Evolutionary conservation across 23 tunicate species (phyloP).

Genomic region (Ascidia mentula): DNA sequence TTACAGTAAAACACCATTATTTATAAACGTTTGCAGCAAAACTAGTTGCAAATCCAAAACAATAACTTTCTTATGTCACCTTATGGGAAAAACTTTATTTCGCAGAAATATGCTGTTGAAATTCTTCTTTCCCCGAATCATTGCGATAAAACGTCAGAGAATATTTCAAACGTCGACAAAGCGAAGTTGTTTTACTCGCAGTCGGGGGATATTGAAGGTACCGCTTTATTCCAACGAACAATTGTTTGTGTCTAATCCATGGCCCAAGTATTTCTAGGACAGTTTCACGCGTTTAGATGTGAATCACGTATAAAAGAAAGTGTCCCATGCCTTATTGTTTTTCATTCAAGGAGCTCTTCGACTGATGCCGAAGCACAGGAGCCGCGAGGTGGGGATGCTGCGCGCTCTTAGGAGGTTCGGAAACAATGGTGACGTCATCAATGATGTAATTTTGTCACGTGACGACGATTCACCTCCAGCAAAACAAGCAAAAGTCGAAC

Average conservation of each 20-base stretch:
- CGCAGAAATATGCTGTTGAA: not conserved
- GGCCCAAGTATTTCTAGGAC: no score
- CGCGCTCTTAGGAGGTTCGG: not conserved
- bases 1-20: no score
- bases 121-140: not conserved
- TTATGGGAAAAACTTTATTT: not conserved
- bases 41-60: no score
- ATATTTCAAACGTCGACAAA: not conserved
- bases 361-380: not conserved
- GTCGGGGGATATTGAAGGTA: conserved; percentile 54
- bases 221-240: no score
- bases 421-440: not conserved
- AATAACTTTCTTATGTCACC: no score
- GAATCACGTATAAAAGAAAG: no score
- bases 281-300: no score
- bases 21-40: no score
- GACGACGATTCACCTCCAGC: not conserved
- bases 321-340: not conserved
- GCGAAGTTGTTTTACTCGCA: conserved; percentile 32
- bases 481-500: not conserved
- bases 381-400: not conserved
- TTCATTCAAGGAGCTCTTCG: not conserved
- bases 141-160: not conserved
- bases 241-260: no score
- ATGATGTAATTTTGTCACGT: not conserved